Evolutionary conservation across 2,888 invertebrate genomes (phyloP).

Genomic region (Harmothoe impar): DNA sequence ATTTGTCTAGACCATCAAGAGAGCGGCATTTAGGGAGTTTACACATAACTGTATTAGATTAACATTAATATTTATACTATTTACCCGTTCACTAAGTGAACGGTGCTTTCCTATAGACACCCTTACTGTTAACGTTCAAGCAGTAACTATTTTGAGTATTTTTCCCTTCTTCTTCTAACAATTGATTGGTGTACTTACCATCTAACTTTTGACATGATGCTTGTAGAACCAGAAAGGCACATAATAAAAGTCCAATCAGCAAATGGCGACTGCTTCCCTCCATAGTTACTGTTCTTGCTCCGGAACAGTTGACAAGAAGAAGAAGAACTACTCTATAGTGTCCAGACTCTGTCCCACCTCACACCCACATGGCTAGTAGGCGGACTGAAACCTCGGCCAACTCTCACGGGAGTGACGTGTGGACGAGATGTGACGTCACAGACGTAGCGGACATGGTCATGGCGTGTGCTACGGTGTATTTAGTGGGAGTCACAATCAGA

Average conservation of each 20-base stretch:
- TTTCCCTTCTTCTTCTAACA: no score
- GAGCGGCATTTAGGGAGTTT: no score
- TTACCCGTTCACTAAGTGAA: no score
- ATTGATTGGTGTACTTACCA: background rate
- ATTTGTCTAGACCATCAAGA: no score
- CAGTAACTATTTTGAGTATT: no score
- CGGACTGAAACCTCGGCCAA: background rate
- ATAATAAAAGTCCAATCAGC: slow-evolving; percentile 7
- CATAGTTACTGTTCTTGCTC: background rate
- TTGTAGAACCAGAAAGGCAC: background rate
- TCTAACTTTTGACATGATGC: background rate
- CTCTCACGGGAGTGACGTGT: background rate
- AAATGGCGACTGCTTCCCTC: background rate
- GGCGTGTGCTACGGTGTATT: no score
- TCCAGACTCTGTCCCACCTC: background rate
- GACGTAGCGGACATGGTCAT: background rate
- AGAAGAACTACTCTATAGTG: background rate
- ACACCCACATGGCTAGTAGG: background rate
- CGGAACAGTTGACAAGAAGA: no score
- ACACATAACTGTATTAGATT: no score
- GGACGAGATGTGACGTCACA: background rate
- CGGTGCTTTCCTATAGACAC: no score
- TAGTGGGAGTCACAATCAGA: background rate
- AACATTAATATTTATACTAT: no score
- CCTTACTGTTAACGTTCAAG: no score